Evolutionary conservation across 2,113 vertebrate genomes (phyloP).

Genomic region (Rhabdornis inornatus): DNA sequence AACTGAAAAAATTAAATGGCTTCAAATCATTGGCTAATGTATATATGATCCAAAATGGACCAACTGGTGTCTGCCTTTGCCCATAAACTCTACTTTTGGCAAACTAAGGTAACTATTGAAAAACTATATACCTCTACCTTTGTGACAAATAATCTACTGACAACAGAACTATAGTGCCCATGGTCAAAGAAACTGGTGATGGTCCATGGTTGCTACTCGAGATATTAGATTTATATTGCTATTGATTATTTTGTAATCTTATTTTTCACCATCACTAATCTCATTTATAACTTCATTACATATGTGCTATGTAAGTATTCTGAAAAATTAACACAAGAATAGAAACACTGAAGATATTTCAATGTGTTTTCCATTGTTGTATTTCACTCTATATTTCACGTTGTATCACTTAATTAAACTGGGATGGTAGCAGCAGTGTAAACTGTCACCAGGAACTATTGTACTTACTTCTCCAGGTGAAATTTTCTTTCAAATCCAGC

Average conservation of each 20-base stretch:
- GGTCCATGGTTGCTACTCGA: not conserved
- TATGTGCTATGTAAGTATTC: not conserved
- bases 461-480: not conserved
- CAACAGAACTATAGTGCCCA: not conserved
- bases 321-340: not conserved
- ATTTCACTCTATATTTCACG: not conserved
- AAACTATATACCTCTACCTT: not conserved
- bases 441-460: not conserved
- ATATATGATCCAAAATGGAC: not conserved
- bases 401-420: not conserved
- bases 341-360: not conserved
- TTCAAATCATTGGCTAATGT: not conserved
- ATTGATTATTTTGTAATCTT: not conserved
- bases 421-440: not conserved
- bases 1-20: not conserved
- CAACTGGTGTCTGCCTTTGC: not conserved
- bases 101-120: not conserved
- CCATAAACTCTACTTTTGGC: not conserved
- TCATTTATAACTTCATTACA: not conserved
- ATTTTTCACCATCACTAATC: not conserved
- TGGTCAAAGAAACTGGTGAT: not conserved
- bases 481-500: not conserved
- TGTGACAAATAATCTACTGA: not conserved
- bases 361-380: not conserved
- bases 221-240: not conserved